These are phyloP conservation scores for Alviniconcha marisindica DNA, from an alignment of 1,140 invertebrate genomes.

Conservation along the genomic window DNA sequence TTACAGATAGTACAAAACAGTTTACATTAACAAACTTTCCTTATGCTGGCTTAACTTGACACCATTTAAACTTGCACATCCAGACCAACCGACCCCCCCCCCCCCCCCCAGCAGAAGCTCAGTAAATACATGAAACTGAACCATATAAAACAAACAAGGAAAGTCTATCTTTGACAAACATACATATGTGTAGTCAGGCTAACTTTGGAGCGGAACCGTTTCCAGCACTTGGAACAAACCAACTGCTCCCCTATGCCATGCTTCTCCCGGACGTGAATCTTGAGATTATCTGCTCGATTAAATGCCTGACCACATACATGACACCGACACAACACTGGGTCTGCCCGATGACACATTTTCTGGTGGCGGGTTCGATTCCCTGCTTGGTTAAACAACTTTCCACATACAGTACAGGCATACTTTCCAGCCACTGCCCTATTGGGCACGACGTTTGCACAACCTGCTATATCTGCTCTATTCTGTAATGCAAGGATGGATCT, in stretches of 20 bases:
- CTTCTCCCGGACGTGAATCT: slow-evolving; percentile 14
- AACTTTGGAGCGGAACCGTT: slow-evolving; percentile 1
- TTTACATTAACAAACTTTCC: no score
- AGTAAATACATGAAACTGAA: no score
- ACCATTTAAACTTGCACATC: no score
- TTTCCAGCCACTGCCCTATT: not conserved
- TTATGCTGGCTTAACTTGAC: no score
- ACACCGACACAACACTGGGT: not conserved
- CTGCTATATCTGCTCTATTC: slow-evolving; percentile 1
- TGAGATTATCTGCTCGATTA: slow-evolving; percentile 27
- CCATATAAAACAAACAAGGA: no score
- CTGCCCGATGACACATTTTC: not conserved
- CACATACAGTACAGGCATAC: slow-evolving; percentile 1
- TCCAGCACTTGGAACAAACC: not conserved
- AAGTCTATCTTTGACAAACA: not conserved
- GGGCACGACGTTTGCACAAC: not conserved
- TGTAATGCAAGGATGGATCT: slow-evolving; percentile 4
- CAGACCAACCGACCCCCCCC: no score
- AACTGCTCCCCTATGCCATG: slow-evolving; percentile 30
- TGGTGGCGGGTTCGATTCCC: slow-evolving; percentile 17
- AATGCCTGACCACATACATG: slow-evolving; percentile 7
- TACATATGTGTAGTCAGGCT: not conserved
- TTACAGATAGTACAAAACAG: no score
- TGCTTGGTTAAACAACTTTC: slow-evolving; percentile 17
- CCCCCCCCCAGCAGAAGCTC: no score